These are phyloP conservation scores for Eupeodes luniger DNA, from an alignment of 2,888 invertebrate genomes.

Conservation along the genomic window DNA sequence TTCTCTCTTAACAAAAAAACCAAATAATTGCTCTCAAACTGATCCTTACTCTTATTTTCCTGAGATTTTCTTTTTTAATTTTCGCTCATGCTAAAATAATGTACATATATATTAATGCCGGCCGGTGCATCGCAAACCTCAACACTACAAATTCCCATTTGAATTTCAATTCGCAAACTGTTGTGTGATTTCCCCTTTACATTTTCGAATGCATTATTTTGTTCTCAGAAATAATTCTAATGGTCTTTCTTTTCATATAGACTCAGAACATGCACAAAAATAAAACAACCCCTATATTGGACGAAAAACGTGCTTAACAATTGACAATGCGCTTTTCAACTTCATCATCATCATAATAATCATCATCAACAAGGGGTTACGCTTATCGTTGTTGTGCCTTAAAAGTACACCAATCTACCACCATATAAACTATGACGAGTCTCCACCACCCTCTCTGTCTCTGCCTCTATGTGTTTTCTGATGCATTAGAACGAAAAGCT, in stretches of 20 bases:
- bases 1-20: background rate
- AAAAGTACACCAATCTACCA: background rate
- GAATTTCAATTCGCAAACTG: background rate
- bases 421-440: background rate
- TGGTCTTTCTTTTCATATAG: background rate
- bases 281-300: background rate
- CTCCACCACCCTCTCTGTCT: no score
- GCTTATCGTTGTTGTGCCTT: conserved; percentile 7
- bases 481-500: conserved; percentile 29
- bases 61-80: background rate
- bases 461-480: background rate
- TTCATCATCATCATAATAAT: background rate
- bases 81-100: background rate
- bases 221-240: background rate
- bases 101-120: conserved; percentile 3
- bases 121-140: conserved; percentile 5
- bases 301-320: conserved; percentile 29
- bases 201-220: conserved; percentile 8
- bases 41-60: background rate
- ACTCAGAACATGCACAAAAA: background rate
- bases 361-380: conserved; percentile 26
- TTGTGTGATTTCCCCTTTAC: conserved; percentile 9
- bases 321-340: background rate
- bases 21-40: background rate
- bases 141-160: background rate